A percentile compares a stretch with the other conserved stretches of the same genome.
These are phyloP conservation scores for Oxycera nigricornis DNA, from an alignment of 2,888 invertebrate genomes.

Conservation along the genomic window DNA sequence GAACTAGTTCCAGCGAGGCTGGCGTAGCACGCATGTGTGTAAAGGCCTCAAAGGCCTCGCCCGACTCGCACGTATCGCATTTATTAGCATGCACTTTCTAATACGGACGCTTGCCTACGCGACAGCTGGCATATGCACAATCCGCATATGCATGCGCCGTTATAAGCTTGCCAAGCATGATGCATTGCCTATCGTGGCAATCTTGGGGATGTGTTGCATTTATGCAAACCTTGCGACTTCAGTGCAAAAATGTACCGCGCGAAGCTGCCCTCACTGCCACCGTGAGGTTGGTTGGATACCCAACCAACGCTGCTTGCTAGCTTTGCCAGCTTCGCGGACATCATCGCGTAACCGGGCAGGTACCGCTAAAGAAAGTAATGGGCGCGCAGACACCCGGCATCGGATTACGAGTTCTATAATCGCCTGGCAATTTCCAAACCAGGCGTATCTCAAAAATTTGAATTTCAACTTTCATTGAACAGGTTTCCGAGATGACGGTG, in stretches of 20 bases:
- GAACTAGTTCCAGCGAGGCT: constrained; percentile 7
- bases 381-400: not conserved
- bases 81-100: constrained; percentile 12
- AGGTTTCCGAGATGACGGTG: constrained; percentile 28
- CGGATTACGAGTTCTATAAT: constrained; percentile 35
- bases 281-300: not conserved
- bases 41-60: not conserved
- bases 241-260: constrained; percentile 22
- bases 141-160: not conserved
- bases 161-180: not conserved
- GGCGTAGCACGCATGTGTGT: not conserved
- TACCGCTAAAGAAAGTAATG: constrained; percentile 39
- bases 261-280: not conserved
- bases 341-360: constrained; percentile 25
- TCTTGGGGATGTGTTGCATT: not conserved
- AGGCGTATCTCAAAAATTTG: constrained; percentile 9
- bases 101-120: not conserved
- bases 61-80: not conserved
- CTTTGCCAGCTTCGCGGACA: not conserved
- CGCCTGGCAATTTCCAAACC: constrained; percentile 21
- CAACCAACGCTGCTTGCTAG: not conserved
- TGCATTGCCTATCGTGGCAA: constrained; percentile 1
- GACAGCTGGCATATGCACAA: not conserved
- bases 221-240: not conserved
- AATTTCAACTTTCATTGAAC: constrained; percentile 39